Evolutionary conservation across 2,888 invertebrate genomes (phyloP), one percentile per base, ranked within the genome.

Genomic region (Norana najaformis): DNA sequence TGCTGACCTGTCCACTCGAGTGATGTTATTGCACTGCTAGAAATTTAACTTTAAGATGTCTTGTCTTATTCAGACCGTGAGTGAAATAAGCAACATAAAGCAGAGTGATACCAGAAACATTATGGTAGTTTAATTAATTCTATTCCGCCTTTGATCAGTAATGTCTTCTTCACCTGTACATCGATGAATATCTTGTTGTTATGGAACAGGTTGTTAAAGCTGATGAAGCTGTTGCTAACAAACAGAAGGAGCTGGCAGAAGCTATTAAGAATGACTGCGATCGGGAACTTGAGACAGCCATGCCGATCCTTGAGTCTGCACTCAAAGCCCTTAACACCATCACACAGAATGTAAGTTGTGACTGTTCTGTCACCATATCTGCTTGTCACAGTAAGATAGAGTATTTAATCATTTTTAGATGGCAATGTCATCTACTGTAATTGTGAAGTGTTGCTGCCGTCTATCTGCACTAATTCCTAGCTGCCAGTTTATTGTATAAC

Each of bases 211-310:
- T 97, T 69, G 98, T 98, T 0, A 98, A 97, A 36, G 98, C 98
- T 0, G 98, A 99, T 94, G 98, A 98, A 95, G 98, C 98, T 0
- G 96, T 98, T 0, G 98, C 98, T 1, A 98, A 95, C 92, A 95
- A 95, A 91, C 95, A 95, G 92, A 95, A 95, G 4, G 93, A 93
- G 89, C 94, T 93, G n/a, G 95, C 95, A 23, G 93, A 95, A 91
- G 94, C 94, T 83, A 95, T 95, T 91, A 95, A 95, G 91, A 95
- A 95, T 90, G 95, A 95, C 90, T 95, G 95, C 93, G 95, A 95
- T 91, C 92, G 92, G n/a, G 95, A 95, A 89, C 92, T 95, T 37
- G 94, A 94, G 0, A 94, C 94, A 91, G 95, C 95, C 41, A 93
- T 95, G 90, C 95, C 95, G 0, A 94, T 95, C 88, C 93, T 95